phyloP scores from a whole-genome alignment of 2,797 vertebrate genomes.

The Knipowitschia caucasica region DNA sequence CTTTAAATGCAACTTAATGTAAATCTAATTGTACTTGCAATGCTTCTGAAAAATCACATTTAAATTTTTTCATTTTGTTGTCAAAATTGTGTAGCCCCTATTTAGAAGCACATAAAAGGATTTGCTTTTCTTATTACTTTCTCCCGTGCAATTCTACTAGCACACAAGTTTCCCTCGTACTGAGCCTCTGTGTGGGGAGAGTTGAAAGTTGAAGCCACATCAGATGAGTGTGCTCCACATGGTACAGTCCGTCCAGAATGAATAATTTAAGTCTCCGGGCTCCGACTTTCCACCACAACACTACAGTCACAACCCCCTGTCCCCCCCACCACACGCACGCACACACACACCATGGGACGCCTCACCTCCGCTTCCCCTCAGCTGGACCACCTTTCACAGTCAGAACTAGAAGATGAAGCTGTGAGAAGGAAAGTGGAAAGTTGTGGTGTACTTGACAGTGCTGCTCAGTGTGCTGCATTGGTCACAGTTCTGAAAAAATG shows the following conservation, averaged over 20 bases:
- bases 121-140: too few relatives aligned
- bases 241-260: conserved; percentile 70
- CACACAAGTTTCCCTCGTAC: too few relatives aligned
- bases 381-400: conserved; percentile 42
- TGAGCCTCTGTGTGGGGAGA: conserved; percentile 47
- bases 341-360: conserved; percentile 32
- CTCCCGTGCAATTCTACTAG: too few relatives aligned
- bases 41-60: too few relatives aligned
- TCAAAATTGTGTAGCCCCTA: too few relatives aligned
- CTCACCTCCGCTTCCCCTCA: conserved; percentile 46
- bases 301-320: conserved; percentile 21
- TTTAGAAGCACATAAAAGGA: too few relatives aligned
- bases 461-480: not conserved
- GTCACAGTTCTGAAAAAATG: not conserved
- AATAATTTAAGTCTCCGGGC: conserved; percentile 67
- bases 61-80: too few relatives aligned
- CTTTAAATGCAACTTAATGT: too few relatives aligned
- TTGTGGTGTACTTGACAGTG: too few relatives aligned
- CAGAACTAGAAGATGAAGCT: conserved; percentile 14
- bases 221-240: conserved; percentile 71
- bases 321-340: not conserved
- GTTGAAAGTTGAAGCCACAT: conserved; percentile 81
- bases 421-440: not conserved
- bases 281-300: conserved; percentile 65
- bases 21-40: too few relatives aligned